phyloP scores from a whole-genome alignment of 2,113 vertebrate genomes.

The Anhinga rufa region DNA sequence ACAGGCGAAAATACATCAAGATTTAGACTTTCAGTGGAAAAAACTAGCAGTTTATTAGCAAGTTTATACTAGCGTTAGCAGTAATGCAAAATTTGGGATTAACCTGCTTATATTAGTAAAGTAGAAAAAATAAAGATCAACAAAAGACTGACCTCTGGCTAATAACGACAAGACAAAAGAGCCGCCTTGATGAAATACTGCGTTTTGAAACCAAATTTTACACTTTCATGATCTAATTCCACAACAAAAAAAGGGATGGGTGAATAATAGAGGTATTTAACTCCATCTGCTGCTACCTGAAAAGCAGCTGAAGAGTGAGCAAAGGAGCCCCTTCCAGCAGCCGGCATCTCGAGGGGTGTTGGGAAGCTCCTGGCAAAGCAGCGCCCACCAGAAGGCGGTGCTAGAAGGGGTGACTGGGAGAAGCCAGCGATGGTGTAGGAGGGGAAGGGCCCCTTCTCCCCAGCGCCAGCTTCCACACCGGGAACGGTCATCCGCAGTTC shows the following conservation, averaged over 20 bases:
- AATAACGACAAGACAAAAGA: background rate
- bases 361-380: background rate
- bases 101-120: background rate
- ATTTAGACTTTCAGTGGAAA: background rate
- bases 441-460: background rate
- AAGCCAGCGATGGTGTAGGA: fast-evolving
- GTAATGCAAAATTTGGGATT: background rate
- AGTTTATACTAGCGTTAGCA: background rate
- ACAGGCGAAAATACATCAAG: background rate
- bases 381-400: background rate
- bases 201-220: background rate
- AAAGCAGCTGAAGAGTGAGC: background rate
- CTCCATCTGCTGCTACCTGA: background rate
- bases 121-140: background rate
- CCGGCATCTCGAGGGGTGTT: fast-evolving
- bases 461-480: background rate
- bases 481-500: background rate
- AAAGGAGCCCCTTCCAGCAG: background rate
- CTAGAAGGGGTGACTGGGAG: background rate
- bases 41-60: background rate
- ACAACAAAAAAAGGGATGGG: background rate
- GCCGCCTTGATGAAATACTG: background rate
- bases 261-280: background rate
- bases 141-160: background rate
- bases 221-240: background rate